Evolutionary conservation across 2,113 vertebrate species (phyloP).

Genomic region (Orthochromis indermauri): DNA sequence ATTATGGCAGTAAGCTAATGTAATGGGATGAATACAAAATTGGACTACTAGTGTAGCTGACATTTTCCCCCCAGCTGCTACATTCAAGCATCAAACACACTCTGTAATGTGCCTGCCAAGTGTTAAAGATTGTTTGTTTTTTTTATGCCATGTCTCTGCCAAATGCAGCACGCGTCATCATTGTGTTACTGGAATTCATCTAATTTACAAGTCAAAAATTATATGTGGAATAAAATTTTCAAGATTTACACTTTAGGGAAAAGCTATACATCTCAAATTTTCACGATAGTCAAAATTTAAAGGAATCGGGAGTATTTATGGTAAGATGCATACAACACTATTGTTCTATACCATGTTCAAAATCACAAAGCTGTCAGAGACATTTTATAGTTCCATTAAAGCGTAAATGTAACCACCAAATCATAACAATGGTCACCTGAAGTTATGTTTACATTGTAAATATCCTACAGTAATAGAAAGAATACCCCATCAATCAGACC

Average conservation of each 20-base stretch:
- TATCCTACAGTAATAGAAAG: neutral
- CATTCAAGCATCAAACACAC: neutral
- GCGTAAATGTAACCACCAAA: neutral
- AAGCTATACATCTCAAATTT: neutral
- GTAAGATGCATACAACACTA: neutral
- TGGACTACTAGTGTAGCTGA: neutral
- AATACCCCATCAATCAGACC: neutral
- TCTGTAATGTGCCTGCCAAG: neutral
- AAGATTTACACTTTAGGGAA: neutral
- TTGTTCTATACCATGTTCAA: neutral
- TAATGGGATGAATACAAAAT: neutral
- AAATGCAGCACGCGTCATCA: neutral
- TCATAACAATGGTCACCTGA: neutral
- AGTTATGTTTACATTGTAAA: neutral
- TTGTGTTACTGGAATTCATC: neutral
- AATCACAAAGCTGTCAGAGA: neutral
- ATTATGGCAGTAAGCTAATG: neutral
- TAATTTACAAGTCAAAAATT: neutral
- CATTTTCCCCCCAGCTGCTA: neutral
- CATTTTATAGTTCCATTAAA: neutral
- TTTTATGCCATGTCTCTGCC: neutral
- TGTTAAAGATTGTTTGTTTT: neutral
- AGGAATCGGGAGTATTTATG: neutral
- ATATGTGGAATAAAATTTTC: neutral
- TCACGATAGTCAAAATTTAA: neutral